Percentiles rank a stretch among this genome's conserved stretches.
Evolutionary conservation across 2,113 vertebrate species (phyloP).

Genomic region (Mellivora capensis): DNA sequence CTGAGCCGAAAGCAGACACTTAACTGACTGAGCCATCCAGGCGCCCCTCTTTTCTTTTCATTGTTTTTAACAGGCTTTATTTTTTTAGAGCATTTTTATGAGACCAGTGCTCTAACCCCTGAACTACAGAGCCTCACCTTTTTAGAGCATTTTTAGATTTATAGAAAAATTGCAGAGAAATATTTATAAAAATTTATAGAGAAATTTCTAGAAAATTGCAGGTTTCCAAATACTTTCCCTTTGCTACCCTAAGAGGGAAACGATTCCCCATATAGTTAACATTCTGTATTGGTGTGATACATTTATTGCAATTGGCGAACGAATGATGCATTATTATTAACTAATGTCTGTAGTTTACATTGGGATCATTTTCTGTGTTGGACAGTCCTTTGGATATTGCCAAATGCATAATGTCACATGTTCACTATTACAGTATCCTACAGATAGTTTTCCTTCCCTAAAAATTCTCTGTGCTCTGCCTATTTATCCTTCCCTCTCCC

Average conservation of each 20-base stretch:
- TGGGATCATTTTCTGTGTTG: neutral
- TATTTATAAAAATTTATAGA: no score
- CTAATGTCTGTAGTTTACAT: neutral
- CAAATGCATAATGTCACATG: neutral
- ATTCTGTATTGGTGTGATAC: neutral
- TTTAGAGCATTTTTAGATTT: neutral
- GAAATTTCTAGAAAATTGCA: no score
- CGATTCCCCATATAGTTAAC: neutral
- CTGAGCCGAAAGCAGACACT: no score
- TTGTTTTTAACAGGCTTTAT: neutral
- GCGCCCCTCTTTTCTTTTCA: neutral
- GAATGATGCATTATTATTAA: neutral
- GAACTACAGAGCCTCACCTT: no score
- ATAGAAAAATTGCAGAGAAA: no score
- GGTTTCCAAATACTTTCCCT: neutral
- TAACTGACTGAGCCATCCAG: no score
- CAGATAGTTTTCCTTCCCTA: neutral
- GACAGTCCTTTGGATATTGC: neutral
- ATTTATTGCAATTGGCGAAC: neutral
- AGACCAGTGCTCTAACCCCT: no score
- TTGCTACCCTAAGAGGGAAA: neutral
- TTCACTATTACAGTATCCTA: neutral
- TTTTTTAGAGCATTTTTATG: neutral
- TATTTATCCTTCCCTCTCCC: neutral
- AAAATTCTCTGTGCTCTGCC: neutral